Base-by-base conservation (phyloP, 2,888 invertebrate species). In the Opisthograptis luteolata region DNA sequence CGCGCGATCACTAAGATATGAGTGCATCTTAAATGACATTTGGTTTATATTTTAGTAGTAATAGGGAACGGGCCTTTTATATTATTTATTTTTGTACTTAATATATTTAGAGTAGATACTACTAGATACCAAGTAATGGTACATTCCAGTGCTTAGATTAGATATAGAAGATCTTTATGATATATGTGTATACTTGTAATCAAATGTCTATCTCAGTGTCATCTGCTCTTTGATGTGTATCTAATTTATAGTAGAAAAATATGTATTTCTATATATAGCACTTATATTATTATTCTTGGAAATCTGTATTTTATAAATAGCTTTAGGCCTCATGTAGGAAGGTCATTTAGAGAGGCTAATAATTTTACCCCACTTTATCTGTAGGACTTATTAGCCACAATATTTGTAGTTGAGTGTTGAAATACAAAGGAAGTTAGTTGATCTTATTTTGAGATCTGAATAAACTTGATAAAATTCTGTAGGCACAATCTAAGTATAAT, bases 231-330 rank as follows among this genome's bases (percentile, higher is more conserved):
- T 24, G 8, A n/a, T 2, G n/a, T 2, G 0, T 8, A 24, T 8
- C 8, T 24, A 19, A 5, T 19, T 31, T 1, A 15, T 20, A 3
- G 10, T 15, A 35, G 4, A 12, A 27, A 2, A 27, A 10, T 15
- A 34, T 4, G 30, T 40, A 35, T 6, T 12, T 22, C 36, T 24
- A 10, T 17, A 12, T 9, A 20, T 20, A 8, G 25, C 2, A 25
- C 9, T 9, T 5, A 9, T 8, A 8, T 3, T 24, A 17, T 7
- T 46, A 39, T 46, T 40, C 27, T 40, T 46, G 27, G 32, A 46
- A 32, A 27, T 27, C 27, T 46, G 20, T 46, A 46, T 46, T 46
- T 17, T 39, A 20, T 40, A 46, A 12, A 34, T 27, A 28, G 7
- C 3, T 7, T 7, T 8, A 13, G 6, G 7, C 7, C 3, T 3